Evolutionary conservation across 2,797 vertebrate genomes (phyloP), one percentile per base, ranked within the genome.

Genomic region (Trachops cirrhosus): DNA sequence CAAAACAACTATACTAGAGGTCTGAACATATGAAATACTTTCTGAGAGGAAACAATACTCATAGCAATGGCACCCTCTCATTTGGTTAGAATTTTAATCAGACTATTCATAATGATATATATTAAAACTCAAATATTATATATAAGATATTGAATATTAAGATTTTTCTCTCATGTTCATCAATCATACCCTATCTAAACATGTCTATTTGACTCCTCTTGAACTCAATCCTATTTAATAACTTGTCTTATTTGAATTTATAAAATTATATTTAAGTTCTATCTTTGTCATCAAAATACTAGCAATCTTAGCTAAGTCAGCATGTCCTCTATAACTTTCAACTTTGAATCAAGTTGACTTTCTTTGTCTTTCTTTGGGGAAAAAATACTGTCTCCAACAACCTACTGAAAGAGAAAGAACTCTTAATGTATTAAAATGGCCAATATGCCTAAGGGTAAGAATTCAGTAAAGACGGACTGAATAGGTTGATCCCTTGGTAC

Each of bases 321-420:
- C 1, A 41, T 54, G 32, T 70, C 89, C 78, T 93, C 93, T 19
- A 62, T 18, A 8, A 93, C 29, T 86, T 92, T 18, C 77, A 96
- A 96, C 46, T 93, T 77, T 74, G 41, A 86, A 54, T 93, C 39
- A 95, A 91, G 29, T 37, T 29, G 8, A 64, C 73, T 64, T 84
- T 21, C 70, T 64, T 84, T 12, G 32, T 24, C 5, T 92, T 71
- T 91, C 50, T 37, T 83, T 70, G 15, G 5, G 2, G 2, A 3
- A 44, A 26, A 41, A 21, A 44, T 7, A 48, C 3, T 34, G 22
- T 71, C 44, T 59, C 46, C 21, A 92, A 91, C 52, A 92, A 85
- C 16, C 57, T 87, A 79, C 34, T 29, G 22, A 24, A 83, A 86
- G 32, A 78, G 16, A 83, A 86, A 73, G 34, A 86, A 78, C 10